These are phyloP conservation scores for Pangasius krempfi DNA, from an alignment of 2,797 vertebrate genomes.

Conservation along the genomic window DNA sequence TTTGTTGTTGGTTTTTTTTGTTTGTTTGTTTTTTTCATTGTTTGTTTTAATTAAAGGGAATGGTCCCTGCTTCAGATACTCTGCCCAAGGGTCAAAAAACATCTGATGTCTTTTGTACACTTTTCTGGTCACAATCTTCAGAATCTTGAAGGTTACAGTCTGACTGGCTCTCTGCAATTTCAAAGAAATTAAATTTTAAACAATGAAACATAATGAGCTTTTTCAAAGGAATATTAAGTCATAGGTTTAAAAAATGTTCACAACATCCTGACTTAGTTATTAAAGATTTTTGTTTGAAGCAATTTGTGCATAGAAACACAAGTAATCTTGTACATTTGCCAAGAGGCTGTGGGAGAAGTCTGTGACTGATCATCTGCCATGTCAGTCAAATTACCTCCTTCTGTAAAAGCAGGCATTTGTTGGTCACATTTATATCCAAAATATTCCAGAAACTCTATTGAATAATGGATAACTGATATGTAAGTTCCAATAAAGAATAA, in stretches of 20 bases:
- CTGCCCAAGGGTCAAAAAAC: background rate
- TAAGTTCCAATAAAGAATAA: background rate
- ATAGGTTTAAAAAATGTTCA: background rate
- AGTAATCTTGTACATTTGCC: background rate
- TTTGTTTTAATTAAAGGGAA: background rate
- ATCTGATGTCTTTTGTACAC: background rate
- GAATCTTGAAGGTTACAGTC: background rate
- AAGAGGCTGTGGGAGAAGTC: background rate
- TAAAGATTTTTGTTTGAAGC: background rate
- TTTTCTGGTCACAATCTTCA: background rate
- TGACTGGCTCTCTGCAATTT: background rate
- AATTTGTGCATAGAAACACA: background rate
- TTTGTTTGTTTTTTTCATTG: background rate
- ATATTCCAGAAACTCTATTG: background rate
- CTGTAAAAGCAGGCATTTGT: background rate
- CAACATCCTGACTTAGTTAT: background rate
- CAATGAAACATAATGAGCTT: background rate
- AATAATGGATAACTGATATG: slow-evolving; percentile 4
- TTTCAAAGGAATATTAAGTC: background rate
- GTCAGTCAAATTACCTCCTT: background rate
- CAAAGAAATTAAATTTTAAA: background rate
- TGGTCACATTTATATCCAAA: background rate
- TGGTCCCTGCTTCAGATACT: background rate
- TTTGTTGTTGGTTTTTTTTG: background rate
- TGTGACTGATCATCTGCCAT: background rate